A percentile compares a stretch with the other conserved stretches of the same genome.
Conservation (phyloP, 2,888 invertebrate genomes). For the Drosophila crucigera region DNA sequence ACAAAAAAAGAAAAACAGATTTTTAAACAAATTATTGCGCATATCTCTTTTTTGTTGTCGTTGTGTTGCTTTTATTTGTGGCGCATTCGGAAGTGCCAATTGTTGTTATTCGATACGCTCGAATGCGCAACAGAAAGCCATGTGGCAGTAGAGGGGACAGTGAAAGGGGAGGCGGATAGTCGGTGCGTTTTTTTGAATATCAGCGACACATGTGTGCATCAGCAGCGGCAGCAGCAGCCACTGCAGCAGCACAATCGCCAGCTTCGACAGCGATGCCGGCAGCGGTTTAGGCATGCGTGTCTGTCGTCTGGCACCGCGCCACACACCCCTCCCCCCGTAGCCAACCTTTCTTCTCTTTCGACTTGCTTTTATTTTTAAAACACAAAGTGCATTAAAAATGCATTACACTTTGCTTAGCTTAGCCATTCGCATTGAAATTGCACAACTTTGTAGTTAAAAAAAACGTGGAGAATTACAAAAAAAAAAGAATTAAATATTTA, state of each 20-base stretch:
- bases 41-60: slow-evolving; percentile 19
- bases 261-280: slow-evolving; percentile 31
- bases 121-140: slow-evolving; percentile 58
- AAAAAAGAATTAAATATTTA: slow-evolving; percentile 19
- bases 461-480: slow-evolving; percentile 10
- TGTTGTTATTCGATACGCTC: slow-evolving; percentile 63
- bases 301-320: slow-evolving; percentile 40
- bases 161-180: background rate
- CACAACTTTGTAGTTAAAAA: slow-evolving; percentile 35
- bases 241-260: slow-evolving; percentile 13
- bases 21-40: slow-evolving; percentile 47
- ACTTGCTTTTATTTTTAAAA: slow-evolving; percentile 62
- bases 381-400: slow-evolving; percentile 62
- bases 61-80: slow-evolving; percentile 25
- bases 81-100: slow-evolving; percentile 62
- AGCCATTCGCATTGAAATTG: slow-evolving; percentile 60
- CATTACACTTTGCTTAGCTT: slow-evolving; percentile 64
- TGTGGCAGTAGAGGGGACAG: slow-evolving; percentile 2
- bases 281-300: slow-evolving; percentile 64
- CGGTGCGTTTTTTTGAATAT: slow-evolving; percentile 49
- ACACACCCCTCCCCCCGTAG: background rate
- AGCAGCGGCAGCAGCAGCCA: background rate
- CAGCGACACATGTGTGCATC: slow-evolving; percentile 56
- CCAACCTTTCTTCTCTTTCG: background rate
- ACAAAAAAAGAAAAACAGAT: slow-evolving; percentile 11